Evolutionary conservation across 2,113 vertebrate species (phyloP), one percentile per base, ranked within the genome.

Genomic region (Myotis yumanensis): DNA sequence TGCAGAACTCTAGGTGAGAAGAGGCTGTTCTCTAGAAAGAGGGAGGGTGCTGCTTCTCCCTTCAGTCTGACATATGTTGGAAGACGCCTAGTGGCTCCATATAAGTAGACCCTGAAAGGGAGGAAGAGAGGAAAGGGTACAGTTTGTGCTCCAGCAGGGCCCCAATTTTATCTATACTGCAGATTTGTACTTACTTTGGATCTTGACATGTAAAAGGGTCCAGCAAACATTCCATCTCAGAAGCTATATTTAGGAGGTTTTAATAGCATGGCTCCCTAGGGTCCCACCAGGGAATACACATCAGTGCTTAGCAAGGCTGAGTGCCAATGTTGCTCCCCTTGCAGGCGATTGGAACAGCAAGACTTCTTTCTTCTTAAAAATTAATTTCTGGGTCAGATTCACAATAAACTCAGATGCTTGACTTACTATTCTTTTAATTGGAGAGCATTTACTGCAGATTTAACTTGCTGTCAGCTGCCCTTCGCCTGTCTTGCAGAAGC

Each of bases 301-400:
- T 69, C 86, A 80, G 77, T 62, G 90, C 94, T 96, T 83, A 96
- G 80, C 79, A 57, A 73, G 77, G 66, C 76, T 0, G 0, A 86
- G 37, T 11, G 5, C 82, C 57, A 23, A 28, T 46, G 25, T 28
- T 64, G 54, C 30, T 87, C 52, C 11, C 40, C 69, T 54, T 85
- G 79, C 25, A 3, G n/a, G 54, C 1, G 3, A 48, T 14, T 73
- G 46, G 18, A 84, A 84, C 59, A 79, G 76, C 35, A 77, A 89
- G 54, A 43, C 43, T 51, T 85, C 69, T 88, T 94, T 91, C 62
- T 86, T 86, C 75, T 88, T 28, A 25, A 72, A 95, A 94, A 68
- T 59, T 23, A 93, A 95, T 90, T 95, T 97, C 89, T 90, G 90
- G 89, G 93, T 92, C 90, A 90, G 91, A 86, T 86, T 85, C 28